These are phyloP conservation scores for Leucophenga varia DNA, from an alignment of 1,140 invertebrate genomes.

Conservation along the genomic window DNA sequence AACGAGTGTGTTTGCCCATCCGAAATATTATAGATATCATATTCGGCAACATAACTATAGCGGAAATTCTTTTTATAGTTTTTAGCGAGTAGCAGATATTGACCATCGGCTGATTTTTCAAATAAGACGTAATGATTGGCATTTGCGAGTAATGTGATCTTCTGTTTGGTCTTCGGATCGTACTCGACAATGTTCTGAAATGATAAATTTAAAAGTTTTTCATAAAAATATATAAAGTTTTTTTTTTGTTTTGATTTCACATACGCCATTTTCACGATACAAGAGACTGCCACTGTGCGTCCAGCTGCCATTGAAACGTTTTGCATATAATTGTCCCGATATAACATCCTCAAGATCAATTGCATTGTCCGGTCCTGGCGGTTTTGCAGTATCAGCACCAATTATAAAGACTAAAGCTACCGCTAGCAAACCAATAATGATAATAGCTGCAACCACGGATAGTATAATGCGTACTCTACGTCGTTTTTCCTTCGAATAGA, in stretches of 20 bases:
- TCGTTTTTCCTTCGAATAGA: constrained; percentile 43
- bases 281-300: constrained; percentile 55
- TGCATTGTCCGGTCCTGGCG: constrained; percentile 17
- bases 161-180: constrained; percentile 29
- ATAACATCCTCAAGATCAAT: constrained; percentile 58
- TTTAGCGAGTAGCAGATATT: constrained; percentile 39
- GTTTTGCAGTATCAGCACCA: constrained; percentile 15
- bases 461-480: constrained; percentile 39
- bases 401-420: constrained; percentile 33
- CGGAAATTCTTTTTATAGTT: constrained; percentile 61
- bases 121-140: constrained; percentile 34
- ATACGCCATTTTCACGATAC: constrained; percentile 36
- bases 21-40: constrained; percentile 61
- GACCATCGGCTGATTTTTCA: constrained; percentile 48
- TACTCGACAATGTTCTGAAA: constrained; percentile 38
- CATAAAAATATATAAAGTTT: too few species aligned
- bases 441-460: constrained; percentile 21
- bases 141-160: constrained; percentile 22
- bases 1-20: constrained; percentile 55
- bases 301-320: constrained; percentile 61
- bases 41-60: constrained; percentile 64
- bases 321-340: constrained; percentile 55
- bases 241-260: too few species aligned
- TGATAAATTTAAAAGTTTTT: background rate
- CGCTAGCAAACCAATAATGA: constrained; percentile 32